Base-by-base conservation (phyloP, 2,113 vertebrate genomes). In the Columba livia region DNA sequence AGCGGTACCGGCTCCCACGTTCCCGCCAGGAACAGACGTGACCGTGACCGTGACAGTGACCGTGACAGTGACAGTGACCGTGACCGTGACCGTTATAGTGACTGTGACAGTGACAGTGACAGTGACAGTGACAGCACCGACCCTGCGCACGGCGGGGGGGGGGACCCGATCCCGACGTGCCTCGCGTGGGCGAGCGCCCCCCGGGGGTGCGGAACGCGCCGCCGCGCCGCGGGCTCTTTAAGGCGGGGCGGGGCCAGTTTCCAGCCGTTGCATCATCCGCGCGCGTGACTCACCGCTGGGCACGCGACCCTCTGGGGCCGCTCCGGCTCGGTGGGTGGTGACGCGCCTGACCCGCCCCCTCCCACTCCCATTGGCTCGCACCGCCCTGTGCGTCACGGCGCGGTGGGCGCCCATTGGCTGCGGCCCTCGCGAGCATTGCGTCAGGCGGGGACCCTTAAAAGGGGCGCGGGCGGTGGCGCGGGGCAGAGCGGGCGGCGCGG, bases 111-210 rank as follows among this genome's bases (percentile, higher is more conserved):
- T n/a, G n/a, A n/a, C n/a, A n/a, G n/a, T n/a, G n/a, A n/a, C n/a
- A n/a, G n/a, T n/a, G n/a, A n/a, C n/a, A n/a, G n/a, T n/a, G n/a
- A n/a, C n/a, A n/a, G n/a, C n/a, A n/a, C n/a, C n/a, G n/a, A n/a
- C n/a, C n/a, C n/a, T n/a, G n/a, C 99, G 98, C 98, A 98, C 47
- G 98, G 25, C 94, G 93, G 95, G 94, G 98, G 98, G 93, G 95
- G 94, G 98, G 98, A 98, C 98, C 98, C 98, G 97, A 98, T 98
- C 98, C 98, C 98, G 94, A 97, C 98, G 98, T 98, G 98, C 98
- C 92, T 92, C 85, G 85, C 96, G 94, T 93, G 54, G 75, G 50
- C 42, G 73, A 42, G 60, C 74, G 24, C n/a, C n/a, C n/a, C n/a
- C n/a, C n/a, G n/a, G n/a, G n/a, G n/a, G n/a, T n/a, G n/a, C n/a